Evolutionary conservation across 2,113 vertebrate species (phyloP), one percentile per base, ranked within the genome.

Genomic region (Cololabis saira): DNA sequence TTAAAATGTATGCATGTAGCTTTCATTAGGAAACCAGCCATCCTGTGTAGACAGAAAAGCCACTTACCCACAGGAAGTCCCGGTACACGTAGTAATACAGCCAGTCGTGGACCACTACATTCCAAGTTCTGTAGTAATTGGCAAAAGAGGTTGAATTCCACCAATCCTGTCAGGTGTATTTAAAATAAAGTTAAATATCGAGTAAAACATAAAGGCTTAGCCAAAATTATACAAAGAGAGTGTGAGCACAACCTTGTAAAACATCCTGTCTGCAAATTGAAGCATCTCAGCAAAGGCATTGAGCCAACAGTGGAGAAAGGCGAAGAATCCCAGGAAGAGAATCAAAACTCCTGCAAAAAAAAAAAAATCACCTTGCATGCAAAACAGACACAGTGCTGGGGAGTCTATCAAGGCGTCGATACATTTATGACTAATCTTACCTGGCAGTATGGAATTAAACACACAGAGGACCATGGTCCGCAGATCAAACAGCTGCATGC

Each of bases 371-470:
- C 22, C 15, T 21, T 6, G 33, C 49, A 50, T 5, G 2, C 37
- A 53, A 33, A 9, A 12, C n/a, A 16, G 9, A 8, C 51, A 5
- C 4, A n/a, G 1, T 4, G 30, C 11, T 18, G 6, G 16, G n/a
- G 51, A 10, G 52, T 33, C n/a, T 5, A 10, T 33, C 11, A 47
- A 13, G 41, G 15, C 3, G 0, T 12, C 1, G 1, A 45, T 1
- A 57, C 22, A 24, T 17, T 2, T 33, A 42, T 7, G 17, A n/a
- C 12, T 21, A 21, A 15, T 24, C 61, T 18, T 67, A 98, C 97
- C 96, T 93, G 97, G 97, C 53, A 99, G 90, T 77, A 98, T 98
- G 78, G 95, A 99, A 83, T 96, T 98, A 86, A 99, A 99, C 40
- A 99, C 90, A 66, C 96, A 95, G 3, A 99, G 95, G 53, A 99